Evolutionary conservation across 2,113 vertebrate species (phyloP).

Genomic region (Aleadryas rufinucha): DNA sequence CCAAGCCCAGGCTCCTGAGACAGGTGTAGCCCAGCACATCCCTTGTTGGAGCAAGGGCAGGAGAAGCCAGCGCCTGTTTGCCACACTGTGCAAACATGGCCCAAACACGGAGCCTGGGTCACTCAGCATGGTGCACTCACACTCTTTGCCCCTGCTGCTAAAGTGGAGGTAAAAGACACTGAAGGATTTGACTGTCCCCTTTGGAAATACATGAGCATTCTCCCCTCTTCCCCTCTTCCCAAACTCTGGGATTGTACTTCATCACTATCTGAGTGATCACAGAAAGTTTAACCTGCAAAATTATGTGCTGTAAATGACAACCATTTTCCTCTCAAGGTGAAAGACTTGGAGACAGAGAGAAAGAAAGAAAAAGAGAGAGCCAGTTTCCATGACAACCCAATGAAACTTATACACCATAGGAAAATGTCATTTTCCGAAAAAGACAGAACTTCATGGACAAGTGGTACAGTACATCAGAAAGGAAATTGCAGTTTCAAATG

Average conservation of each 20-base stretch:
- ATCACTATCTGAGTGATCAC: neutral
- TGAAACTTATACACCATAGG: neutral
- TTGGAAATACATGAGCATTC: neutral
- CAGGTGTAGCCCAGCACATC: neutral
- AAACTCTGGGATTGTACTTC: neutral
- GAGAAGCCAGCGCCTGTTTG: neutral
- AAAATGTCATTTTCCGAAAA: slow-evolving; percentile 38
- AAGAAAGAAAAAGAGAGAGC: neutral
- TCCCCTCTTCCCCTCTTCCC: neutral
- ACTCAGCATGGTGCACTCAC: neutral
- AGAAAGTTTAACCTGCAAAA: slow-evolving; percentile 58
- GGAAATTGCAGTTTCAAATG: slow-evolving; percentile 33
- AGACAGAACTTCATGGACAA: slow-evolving; percentile 51
- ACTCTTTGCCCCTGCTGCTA: neutral
- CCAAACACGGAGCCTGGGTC: neutral
- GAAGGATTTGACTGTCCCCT: neutral
- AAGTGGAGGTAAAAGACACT: neutral
- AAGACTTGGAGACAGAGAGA: neutral
- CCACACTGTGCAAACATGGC: neutral
- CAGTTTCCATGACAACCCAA: slow-evolving; percentile 59
- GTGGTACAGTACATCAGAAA: slow-evolving; percentile 3
- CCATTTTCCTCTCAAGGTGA: slow-evolving; percentile 55
- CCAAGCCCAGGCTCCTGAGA: neutral
- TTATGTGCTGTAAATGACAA: slow-evolving; percentile 22
- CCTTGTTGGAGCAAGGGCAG: neutral